Base-by-base conservation (phyloP, 2,113 vertebrate species). In the Ictalurus punctatus region DNA sequence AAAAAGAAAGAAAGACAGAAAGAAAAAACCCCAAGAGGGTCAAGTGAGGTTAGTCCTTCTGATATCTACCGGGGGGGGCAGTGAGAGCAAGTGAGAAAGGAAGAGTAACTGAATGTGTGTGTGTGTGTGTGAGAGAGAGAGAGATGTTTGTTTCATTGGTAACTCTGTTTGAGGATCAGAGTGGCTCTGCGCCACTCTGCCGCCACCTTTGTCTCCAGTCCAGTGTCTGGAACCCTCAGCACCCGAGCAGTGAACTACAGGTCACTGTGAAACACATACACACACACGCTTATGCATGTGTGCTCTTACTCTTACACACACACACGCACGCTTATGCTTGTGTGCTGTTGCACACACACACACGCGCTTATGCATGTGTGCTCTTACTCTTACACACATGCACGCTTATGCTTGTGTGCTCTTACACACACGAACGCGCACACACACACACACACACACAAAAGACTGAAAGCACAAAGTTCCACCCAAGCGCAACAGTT, bases 161-260 rank as follows among this genome's bases (percentile, higher is more conserved):
- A 76, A 44, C 79, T 74, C 83, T 89, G 78, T 90, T 86, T 90
- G 83, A 88, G 83, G 67, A 85, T 88, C 79, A 90, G 85, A 87
- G 16, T 84, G 89, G 81, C 85, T 89, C 87, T 88, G 89, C 27
- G 56, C 58, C 78, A 83, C 74, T 90, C 87, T 86, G 86, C 34
- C 61, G 59, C 71, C 79, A 58, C 80, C 73, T 86, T 85, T 92
- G 86, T 86, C 76, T 87, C 90, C 40, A 87, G 90, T 87, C 84
- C 63, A 89, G 90, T 87, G 88, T 90, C 88, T 89, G 85, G 40
- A 89, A 89, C 69, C 85, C 82, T 84, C 89, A 83, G 61, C 85
- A 90, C 74, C 88, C 86, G 71, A 78, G 84, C 80, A 65, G 78
- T 78, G 80, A 88, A 89, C 89, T 87, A 61, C 52, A 87, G 85